Evolutionary conservation across 2,888 invertebrate species (phyloP), one percentile per base, ranked within the genome.

Genomic region (Hydrotaea cyrtoneurina): DNA sequence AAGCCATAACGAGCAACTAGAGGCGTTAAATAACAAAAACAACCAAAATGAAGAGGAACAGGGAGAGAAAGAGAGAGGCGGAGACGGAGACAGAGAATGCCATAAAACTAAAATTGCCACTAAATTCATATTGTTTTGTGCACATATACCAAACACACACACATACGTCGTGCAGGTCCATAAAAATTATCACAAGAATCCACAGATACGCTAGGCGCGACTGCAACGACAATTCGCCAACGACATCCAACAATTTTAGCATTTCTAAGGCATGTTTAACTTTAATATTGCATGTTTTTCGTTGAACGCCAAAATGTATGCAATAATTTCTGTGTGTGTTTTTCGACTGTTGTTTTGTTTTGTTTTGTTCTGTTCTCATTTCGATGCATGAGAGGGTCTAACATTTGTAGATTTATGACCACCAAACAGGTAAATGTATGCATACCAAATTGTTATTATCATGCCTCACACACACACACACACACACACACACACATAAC

Each of bases 391-490:
- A n/a, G n/a, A n/a, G n/a, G n/a, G 71, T 72, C 62, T 75, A 55
- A 71, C 43, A 36, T 74, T 59, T 10, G 2, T 43, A 78, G 75
- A 84, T 84, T 80, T 84, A 84, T 72, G 81, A 81, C 78, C 84
- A 78, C 31, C 50, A 81, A 84, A 78, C 72, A 81, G 78, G 78
- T 78, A 36, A 81, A 72, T 84, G 78, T 50, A 72, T 80, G 19
- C 46, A 31, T 55, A 75, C 10, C 50, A 53, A 46, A 76, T 71
- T 46, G 23, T 53, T 71, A 53, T 50, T 50, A 36, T 59, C 59
- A 59, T 59, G 15, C 23, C 59, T 23, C 59, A 59, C 23, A 59
- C 59, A 59, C 59, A 59, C 15, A 43, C 11, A 43, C 43, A 43
- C 4, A 43, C 43, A 43, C 43, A 43, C 43, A 43, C 15, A 43